Percentiles rank a stretch among this genome's conserved stretches.
phyloP scores from a whole-genome alignment of 2,888 invertebrate species.

The Alviniconcha strummeri region DNA sequence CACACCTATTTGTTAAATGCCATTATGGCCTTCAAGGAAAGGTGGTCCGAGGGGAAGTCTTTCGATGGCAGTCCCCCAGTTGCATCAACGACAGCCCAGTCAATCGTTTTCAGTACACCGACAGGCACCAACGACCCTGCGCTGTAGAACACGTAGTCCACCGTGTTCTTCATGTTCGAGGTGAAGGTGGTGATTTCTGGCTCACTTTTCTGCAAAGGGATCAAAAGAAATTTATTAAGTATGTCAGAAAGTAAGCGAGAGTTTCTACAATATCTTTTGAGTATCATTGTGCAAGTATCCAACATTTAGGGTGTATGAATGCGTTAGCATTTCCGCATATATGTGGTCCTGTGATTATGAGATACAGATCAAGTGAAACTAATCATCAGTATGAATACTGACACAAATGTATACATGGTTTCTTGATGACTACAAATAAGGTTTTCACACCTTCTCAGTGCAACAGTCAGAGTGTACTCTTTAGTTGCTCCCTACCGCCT shows the following conservation, averaged over 20 bases:
- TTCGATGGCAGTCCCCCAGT: conserved; percentile 62
- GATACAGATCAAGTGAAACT: too few relatives aligned
- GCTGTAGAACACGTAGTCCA: conserved; percentile 70
- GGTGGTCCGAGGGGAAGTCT: conserved; percentile 71
- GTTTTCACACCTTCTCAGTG: too few relatives aligned
- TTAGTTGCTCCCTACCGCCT: too few relatives aligned
- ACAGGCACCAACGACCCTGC: conserved; percentile 56
- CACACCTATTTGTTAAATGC: conserved; percentile 17
- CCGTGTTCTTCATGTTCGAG: conserved; percentile 46
- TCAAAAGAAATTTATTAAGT: not conserved
- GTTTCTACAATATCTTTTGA: too few relatives aligned
- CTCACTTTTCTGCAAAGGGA: conserved; percentile 61
- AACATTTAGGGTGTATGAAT: too few relatives aligned
- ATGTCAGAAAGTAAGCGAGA: too few relatives aligned
- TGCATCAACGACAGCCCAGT: conserved; percentile 48
- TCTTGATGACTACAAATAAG: too few relatives aligned
- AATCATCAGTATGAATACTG: too few relatives aligned
- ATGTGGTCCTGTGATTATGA: too few relatives aligned
- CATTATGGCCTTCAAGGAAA: conserved; percentile 65
- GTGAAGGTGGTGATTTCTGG: conserved; percentile 61
- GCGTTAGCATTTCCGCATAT: not conserved
- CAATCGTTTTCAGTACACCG: conserved; percentile 59
- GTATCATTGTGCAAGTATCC: too few relatives aligned
- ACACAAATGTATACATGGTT: too few relatives aligned
- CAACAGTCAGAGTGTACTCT: too few relatives aligned